These are phyloP conservation scores for Archocentrus centrarchus DNA, from an alignment of 2,113 vertebrate species.

Conservation along the genomic window DNA sequence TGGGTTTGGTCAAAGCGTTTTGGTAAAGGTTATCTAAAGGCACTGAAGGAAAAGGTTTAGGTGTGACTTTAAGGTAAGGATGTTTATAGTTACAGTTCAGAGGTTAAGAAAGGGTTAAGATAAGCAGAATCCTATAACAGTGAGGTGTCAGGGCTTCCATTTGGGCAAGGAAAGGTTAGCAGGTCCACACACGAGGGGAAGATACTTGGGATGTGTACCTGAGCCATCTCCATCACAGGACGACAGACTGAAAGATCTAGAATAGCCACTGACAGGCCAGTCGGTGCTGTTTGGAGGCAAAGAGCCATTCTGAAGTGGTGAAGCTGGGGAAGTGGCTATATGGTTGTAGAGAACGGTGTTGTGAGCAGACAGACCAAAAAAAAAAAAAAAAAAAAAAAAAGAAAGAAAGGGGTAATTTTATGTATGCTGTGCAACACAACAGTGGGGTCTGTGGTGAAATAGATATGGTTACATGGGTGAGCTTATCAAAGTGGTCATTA, in stretches of 20 bases:
- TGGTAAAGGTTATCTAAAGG: background rate
- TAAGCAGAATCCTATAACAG: background rate
- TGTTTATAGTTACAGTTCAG: slow-evolving; percentile 5
- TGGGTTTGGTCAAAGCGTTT: slow-evolving; percentile 25
- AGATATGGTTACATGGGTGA: background rate
- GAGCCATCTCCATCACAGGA: slow-evolving; percentile 82
- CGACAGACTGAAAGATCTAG: slow-evolving; percentile 86
- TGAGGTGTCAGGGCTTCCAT: background rate
- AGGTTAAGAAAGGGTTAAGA: slow-evolving; percentile 3
- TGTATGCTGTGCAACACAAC: background rate
- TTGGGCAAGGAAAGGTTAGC: slow-evolving; percentile 1
- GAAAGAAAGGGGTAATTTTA: background rate
- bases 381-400: background rate
- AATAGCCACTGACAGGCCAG: slow-evolving; percentile 87
- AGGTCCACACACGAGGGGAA: slow-evolving; percentile 18
- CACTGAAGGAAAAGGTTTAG: background rate
- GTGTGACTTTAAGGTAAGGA: background rate
- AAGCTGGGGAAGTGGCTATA: slow-evolving; percentile 47
- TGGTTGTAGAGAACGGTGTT: slow-evolving; percentile 1
- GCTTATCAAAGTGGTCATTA: background rate
- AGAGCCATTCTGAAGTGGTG: slow-evolving; percentile 67
- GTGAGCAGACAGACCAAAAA: background rate
- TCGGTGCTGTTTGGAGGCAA: slow-evolving; percentile 84
- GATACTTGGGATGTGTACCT: slow-evolving; percentile 75
- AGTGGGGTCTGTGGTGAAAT: background rate